Conservation (phyloP, 2,888 invertebrate genomes). For the Eupithecia insigniata region DNA sequence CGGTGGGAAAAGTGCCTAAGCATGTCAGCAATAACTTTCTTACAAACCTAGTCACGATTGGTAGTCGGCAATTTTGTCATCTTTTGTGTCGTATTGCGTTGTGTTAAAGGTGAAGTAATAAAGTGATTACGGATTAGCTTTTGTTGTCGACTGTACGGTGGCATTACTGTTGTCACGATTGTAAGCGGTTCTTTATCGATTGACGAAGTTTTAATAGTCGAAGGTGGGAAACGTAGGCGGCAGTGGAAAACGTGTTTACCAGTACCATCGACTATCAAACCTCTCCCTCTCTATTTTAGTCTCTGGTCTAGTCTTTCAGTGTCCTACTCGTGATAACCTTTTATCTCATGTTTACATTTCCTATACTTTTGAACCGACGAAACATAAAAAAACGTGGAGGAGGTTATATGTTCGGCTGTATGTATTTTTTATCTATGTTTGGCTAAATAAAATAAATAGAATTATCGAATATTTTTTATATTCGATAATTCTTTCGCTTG, state of each 20-base stretch:
- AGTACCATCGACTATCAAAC: too few relatives aligned
- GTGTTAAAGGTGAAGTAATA: slow-evolving; percentile 50
- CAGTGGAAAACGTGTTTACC: too few relatives aligned
- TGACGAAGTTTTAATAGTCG: slow-evolving; percentile 45
- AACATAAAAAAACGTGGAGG: too few relatives aligned
- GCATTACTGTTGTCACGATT: slow-evolving; percentile 48
- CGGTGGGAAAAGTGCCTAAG: slow-evolving; percentile 50
- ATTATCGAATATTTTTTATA: too few relatives aligned
- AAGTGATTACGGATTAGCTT: slow-evolving; percentile 14
- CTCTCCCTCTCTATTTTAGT: too few relatives aligned
- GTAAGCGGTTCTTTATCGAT: slow-evolving; percentile 56
- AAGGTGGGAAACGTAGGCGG: neutral
- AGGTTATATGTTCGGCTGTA: too few relatives aligned
- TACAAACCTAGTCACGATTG: slow-evolving; percentile 78
- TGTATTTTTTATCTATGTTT: too few relatives aligned
- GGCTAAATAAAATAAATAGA: too few relatives aligned
- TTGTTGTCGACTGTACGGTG: slow-evolving; percentile 37
- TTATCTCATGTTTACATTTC: neutral
- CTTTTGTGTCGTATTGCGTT: slow-evolving; percentile 40
- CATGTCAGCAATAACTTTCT: slow-evolving; percentile 79
- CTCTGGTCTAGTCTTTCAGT: neutral
- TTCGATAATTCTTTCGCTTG: too few relatives aligned
- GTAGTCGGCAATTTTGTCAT: slow-evolving; percentile 50
- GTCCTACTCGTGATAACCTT: neutral
- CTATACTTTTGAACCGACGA: too few relatives aligned